Evolutionary conservation across 2,113 vertebrate genomes (phyloP).

Genomic region (Cryptotis parvus): DNA sequence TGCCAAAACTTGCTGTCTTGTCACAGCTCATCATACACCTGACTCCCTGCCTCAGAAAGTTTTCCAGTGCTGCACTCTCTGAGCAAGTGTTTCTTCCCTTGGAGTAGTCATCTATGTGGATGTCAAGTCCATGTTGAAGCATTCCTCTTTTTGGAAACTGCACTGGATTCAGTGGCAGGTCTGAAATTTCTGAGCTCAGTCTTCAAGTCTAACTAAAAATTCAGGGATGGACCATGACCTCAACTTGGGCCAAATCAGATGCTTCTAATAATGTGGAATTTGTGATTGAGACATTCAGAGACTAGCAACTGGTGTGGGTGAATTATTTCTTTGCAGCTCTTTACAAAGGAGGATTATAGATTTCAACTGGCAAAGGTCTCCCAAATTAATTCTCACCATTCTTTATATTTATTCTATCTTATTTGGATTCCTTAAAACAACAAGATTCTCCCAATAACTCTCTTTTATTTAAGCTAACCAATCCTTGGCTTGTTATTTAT

Average conservation of each 20-base stretch:
- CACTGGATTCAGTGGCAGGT: not conserved
- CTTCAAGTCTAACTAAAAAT: not conserved
- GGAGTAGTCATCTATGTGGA: not conserved
- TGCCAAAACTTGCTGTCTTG: not conserved
- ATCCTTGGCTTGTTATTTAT: not conserved
- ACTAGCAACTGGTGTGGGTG: not conserved
- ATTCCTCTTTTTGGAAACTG: not conserved
- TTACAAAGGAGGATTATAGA: not conserved
- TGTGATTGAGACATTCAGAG: not conserved
- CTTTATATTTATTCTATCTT: not conserved
- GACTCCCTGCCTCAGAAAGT: not conserved
- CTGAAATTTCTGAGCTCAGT: not conserved
- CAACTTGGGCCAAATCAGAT: not conserved
- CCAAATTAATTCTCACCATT: not conserved
- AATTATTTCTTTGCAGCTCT: not conserved
- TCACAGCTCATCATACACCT: not conserved
- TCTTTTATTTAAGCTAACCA: constrained; percentile 14
- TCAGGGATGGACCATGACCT: not conserved
- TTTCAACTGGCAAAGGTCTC: not conserved
- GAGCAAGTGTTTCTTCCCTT: not conserved
- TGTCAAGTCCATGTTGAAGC: not conserved
- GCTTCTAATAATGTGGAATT: constrained; percentile 10
- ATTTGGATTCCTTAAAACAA: constrained; percentile 9
- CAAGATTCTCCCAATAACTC: not conserved
- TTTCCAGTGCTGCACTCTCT: accelerated